These are phyloP conservation scores for Cichladusa arquata DNA, from an alignment of 2,113 vertebrate species.

Conservation along the genomic window DNA sequence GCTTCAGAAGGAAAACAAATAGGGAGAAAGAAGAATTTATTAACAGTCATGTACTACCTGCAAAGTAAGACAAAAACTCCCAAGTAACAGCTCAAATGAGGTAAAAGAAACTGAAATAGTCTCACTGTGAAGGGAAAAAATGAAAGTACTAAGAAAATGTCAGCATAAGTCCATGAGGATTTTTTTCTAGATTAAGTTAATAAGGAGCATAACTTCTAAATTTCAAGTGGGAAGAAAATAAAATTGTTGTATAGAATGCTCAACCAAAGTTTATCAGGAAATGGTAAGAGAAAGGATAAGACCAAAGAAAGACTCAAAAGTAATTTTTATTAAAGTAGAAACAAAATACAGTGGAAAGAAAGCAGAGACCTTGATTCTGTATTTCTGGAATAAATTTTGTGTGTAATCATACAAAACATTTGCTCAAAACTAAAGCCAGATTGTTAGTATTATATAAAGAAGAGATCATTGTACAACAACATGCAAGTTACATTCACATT, in stretches of 20 bases:
- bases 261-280: not conserved
- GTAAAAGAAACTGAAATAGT: not conserved
- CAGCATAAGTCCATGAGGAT: not conserved
- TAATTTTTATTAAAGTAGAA: not conserved
- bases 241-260: not conserved
- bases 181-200: not conserved
- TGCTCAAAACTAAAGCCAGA: not conserved
- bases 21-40: not conserved
- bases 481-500: not conserved
- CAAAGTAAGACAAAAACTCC: not conserved
- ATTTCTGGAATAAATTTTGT: not conserved
- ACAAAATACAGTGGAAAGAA: not conserved
- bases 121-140: not conserved
- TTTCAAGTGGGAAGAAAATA: not conserved
- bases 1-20: not conserved
- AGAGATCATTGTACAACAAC: not conserved
- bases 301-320: not conserved
- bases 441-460: not conserved
- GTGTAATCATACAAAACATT: not conserved
- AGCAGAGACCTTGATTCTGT: not conserved
- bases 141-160: not conserved
- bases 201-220: not conserved
- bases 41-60: not conserved
- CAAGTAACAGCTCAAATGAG: not conserved
- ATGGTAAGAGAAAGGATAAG: not conserved